Evolutionary conservation across 2,888 invertebrate species (phyloP).

Genomic region (Frankliniella intonsa): DNA sequence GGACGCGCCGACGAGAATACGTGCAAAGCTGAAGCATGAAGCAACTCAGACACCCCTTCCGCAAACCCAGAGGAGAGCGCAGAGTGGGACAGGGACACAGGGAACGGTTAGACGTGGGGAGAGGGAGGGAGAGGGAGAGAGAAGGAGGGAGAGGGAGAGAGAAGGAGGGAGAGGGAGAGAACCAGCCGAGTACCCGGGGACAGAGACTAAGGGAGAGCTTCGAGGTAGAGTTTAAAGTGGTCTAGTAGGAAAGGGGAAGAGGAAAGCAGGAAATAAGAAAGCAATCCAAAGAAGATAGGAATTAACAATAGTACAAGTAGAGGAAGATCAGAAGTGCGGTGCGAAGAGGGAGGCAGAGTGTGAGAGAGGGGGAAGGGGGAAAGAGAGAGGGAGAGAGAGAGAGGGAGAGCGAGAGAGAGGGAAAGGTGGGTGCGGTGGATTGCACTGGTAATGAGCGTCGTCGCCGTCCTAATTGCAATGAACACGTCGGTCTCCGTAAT

Average conservation of each 20-base stretch:
- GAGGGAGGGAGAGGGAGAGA: neutral
- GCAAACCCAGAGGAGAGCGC: too few relatives aligned
- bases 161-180: neutral
- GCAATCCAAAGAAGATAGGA: too few relatives aligned
- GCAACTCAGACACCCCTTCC: too few relatives aligned
- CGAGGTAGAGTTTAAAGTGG: neutral
- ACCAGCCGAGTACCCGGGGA: neutral
- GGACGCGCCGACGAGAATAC: too few relatives aligned
- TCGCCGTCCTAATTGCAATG: neutral
- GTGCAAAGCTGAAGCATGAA: too few relatives aligned
- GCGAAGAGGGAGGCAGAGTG: neutral
- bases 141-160: neutral
- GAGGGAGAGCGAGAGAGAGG: neutral
- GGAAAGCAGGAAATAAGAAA: too few relatives aligned
- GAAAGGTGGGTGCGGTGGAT: neutral
- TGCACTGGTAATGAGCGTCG: neutral
- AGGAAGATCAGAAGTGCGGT: neutral
- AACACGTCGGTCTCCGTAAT: slow-evolving; percentile 11
- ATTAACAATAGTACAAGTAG: too few relatives aligned
- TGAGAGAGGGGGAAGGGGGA: neutral
- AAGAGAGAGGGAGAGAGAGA: neutral
- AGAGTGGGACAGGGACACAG: too few relatives aligned
- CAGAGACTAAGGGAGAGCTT: neutral
- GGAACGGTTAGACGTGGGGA: too few relatives aligned
- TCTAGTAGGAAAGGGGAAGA: too few relatives aligned